A percentile compares a stretch with the other conserved stretches of the same genome.
phyloP scores from a whole-genome alignment of 2,113 vertebrate species.

The Puffinus mauretanicus region DNA sequence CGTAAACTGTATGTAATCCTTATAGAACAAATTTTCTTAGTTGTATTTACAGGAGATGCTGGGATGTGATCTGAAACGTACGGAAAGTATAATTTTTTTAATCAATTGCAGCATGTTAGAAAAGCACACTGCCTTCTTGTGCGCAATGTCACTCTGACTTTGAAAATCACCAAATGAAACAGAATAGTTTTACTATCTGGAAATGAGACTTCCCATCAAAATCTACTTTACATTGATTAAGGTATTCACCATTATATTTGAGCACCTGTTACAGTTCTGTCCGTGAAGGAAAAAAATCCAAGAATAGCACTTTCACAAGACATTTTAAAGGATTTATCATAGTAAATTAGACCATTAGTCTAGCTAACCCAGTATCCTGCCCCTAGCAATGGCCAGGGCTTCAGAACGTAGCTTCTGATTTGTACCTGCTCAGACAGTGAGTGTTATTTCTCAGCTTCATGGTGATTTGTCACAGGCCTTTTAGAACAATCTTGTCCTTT shows the following conservation, averaged over 20 bases:
- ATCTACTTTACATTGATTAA: conserved; percentile 8
- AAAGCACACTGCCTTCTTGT: neutral
- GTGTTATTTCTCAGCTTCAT: neutral
- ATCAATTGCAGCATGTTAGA: neutral
- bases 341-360: neutral
- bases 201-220: conserved; percentile 34
- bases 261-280: neutral
- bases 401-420: neutral
- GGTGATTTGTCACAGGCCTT: neutral
- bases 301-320: neutral
- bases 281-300: neutral
- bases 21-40: neutral
- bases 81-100: neutral
- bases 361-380: neutral
- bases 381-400: neutral
- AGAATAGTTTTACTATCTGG: neutral
- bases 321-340: neutral
- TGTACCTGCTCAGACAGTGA: neutral
- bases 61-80: neutral
- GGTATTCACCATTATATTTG: neutral
- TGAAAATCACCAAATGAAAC: conserved; percentile 5
- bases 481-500: neutral
- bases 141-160: neutral
- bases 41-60: neutral
- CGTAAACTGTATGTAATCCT: neutral